These are phyloP conservation scores for Butorides virescens DNA, from an alignment of 2,113 vertebrate genomes.

Conservation along the genomic window DNA sequence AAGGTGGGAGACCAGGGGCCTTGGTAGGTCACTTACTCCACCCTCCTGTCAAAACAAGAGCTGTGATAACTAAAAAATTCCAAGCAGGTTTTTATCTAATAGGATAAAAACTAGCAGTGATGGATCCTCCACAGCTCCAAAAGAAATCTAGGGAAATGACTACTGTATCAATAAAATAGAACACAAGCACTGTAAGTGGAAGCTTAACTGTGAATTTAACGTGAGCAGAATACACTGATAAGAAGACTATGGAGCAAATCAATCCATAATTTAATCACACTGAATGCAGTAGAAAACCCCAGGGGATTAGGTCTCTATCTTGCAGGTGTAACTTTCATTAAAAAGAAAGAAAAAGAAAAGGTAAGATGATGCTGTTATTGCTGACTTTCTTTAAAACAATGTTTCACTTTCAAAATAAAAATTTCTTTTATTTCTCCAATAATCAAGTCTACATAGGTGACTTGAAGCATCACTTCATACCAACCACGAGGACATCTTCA, in stretches of 20 bases:
- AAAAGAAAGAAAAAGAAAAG: neutral
- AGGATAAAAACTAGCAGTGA: neutral
- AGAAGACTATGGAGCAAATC: neutral
- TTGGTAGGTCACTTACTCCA: neutral
- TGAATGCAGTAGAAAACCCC: neutral
- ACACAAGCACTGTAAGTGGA: neutral
- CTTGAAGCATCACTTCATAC: neutral
- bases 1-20: neutral
- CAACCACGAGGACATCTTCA: neutral
- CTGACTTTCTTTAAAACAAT: neutral
- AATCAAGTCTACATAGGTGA: accelerated
- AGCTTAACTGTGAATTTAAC: neutral
- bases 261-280: neutral
- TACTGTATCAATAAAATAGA: neutral
- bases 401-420: neutral
- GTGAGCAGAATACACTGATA: neutral
- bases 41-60: neutral
- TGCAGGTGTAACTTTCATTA: neutral
- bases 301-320: neutral
- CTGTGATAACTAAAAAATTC: neutral
- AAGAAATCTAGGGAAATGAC: neutral
- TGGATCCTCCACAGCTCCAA: neutral
- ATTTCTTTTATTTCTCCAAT: neutral
- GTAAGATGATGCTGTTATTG: neutral
- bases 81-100: neutral